These are phyloP conservation scores for Nasonia oneida DNA, from an alignment of 2,888 invertebrate genomes.

Conservation along the genomic window DNA sequence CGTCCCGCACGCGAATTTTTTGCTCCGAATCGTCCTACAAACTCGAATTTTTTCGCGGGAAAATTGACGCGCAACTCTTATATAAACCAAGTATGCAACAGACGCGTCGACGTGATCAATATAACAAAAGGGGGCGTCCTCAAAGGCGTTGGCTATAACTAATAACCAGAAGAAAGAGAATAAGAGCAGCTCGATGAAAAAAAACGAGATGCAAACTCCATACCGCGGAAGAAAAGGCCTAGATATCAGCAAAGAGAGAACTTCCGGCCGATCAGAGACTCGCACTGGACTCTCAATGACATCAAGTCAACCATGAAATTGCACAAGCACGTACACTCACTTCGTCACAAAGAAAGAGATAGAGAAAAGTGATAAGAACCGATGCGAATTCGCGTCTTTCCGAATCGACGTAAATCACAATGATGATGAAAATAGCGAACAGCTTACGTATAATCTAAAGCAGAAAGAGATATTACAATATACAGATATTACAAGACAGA, in stretches of 20 bases:
- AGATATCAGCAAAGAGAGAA: constrained; percentile 39
- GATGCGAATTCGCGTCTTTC: constrained; percentile 5
- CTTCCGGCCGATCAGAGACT: constrained; percentile 55
- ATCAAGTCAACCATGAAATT: constrained; percentile 59
- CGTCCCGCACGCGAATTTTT: background rate
- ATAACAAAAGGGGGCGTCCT: constrained; percentile 7
- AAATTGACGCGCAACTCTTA: background rate
- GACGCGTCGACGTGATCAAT: background rate
- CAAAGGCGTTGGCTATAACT: constrained; percentile 30
- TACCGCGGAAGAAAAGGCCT: constrained; percentile 32
- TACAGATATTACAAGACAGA: background rate
- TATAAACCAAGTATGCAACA: background rate
- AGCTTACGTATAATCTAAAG: no score
- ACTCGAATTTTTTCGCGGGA: background rate
- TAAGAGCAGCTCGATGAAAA: background rate
- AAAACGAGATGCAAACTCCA: constrained; percentile 8
- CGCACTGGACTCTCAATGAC: constrained; percentile 44
- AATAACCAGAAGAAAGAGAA: constrained; percentile 26
- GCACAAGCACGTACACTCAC: constrained; percentile 1
- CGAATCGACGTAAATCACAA: constrained; percentile 17
- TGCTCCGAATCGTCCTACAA: background rate
- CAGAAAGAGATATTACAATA: background rate
- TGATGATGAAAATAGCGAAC: no score
- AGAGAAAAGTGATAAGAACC: background rate
- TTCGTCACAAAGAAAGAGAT: constrained; percentile 5